Conservation (phyloP, 2,113 vertebrate genomes). For the Carassius auratus region DNA sequence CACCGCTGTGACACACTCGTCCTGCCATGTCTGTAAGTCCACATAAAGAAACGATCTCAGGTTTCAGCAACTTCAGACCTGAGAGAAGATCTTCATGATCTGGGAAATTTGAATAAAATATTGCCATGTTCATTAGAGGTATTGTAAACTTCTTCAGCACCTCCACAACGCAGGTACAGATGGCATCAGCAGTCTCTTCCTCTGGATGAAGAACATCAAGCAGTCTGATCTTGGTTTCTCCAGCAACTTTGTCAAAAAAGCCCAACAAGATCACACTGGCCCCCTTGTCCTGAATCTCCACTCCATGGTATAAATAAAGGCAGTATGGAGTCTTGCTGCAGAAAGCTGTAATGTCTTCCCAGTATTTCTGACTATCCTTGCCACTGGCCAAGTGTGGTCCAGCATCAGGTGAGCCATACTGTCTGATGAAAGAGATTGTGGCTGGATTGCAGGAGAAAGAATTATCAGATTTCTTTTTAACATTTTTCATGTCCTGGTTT, state of each 20-base stretch:
- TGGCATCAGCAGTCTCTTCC: not conserved
- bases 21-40: conserved; percentile 60
- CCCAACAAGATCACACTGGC: conserved; percentile 64
- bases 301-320: conserved; percentile 67
- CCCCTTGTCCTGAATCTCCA: conserved; percentile 55
- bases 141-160: conserved; percentile 53
- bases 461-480: not conserved
- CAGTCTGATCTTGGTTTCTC: conserved; percentile 56
- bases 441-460: not conserved
- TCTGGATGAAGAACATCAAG: conserved; percentile 61
- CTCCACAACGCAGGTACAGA: conserved; percentile 51
- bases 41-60: conserved; percentile 63
- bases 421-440: conserved; percentile 54
- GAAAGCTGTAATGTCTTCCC: conserved; percentile 44
- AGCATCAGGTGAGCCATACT: conserved; percentile 36
- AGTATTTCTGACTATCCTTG: conserved; percentile 26
- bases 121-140: conserved; percentile 56
- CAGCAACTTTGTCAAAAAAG: conserved; percentile 61
- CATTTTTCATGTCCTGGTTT: not conserved
- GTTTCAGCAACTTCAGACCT: conserved; percentile 56
- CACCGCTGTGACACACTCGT: conserved; percentile 61
- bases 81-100: conserved; percentile 39
- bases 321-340: conserved; percentile 64
- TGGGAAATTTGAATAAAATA: conserved; percentile 65
- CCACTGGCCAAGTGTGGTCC: conserved; percentile 1